These are phyloP conservation scores for Sciurus carolinensis DNA, from an alignment of 2,797 vertebrate genomes.

Conservation along the genomic window DNA sequence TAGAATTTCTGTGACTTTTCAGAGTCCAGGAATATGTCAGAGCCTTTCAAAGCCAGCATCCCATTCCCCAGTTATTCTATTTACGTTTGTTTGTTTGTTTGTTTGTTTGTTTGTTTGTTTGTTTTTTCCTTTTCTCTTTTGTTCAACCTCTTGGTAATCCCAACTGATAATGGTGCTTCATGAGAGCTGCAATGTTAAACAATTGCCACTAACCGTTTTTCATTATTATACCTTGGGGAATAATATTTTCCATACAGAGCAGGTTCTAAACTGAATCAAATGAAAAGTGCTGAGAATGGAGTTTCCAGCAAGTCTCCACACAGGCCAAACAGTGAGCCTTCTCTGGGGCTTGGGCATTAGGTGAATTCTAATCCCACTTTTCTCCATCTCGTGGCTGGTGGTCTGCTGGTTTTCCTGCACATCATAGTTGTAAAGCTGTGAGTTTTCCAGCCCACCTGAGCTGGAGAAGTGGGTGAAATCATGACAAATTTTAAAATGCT, in stretches of 20 bases:
- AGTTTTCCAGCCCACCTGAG: not conserved
- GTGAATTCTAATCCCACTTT: not conserved
- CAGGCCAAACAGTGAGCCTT: not conserved
- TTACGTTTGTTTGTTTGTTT: not conserved
- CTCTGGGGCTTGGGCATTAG: not conserved
- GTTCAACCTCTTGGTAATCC: not conserved
- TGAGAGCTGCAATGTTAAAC: not conserved
- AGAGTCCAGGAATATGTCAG: not conserved
- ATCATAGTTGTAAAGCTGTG: not conserved
- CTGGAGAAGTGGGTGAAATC: not conserved
- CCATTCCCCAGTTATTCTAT: not conserved
- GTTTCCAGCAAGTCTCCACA: not conserved
- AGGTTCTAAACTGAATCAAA: not conserved
- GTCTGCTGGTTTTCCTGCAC: not conserved
- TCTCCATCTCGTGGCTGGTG: not conserved
- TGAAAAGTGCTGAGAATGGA: not conserved
- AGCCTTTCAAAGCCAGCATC: not conserved
- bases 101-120: not conserved
- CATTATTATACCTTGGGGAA: not conserved
- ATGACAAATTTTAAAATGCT: constrained; percentile 13
- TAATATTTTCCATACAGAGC: not conserved
- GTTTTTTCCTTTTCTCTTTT: not conserved
- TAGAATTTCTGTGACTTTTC: constrained; percentile 5
- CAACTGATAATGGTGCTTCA: not conserved
- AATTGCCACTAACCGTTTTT: not conserved